Evolutionary conservation across 2,888 invertebrate genomes (phyloP).

Genomic region (Orchesella flavescens): DNA sequence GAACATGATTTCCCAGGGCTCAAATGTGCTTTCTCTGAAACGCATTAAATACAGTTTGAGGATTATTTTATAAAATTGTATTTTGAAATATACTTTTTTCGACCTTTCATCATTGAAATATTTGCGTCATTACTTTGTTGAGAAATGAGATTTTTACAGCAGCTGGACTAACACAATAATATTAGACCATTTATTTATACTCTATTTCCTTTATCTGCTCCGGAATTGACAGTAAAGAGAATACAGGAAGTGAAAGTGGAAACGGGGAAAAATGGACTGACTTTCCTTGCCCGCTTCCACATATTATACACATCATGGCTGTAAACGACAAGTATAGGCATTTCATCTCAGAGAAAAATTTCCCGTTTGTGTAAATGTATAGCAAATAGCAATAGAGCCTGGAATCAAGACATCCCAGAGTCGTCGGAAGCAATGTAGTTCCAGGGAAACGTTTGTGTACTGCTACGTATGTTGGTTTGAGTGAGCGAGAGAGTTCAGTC

Average conservation of each 20-base stretch:
- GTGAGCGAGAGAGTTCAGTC: neutral
- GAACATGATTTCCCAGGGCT: no score
- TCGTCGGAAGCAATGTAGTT: neutral
- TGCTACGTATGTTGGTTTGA: neutral
- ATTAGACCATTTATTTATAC: slow-evolving; percentile 63
- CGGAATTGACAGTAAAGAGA: slow-evolving; percentile 52
- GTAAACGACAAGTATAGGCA: slow-evolving; percentile 58
- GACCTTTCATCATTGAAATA: slow-evolving; percentile 52
- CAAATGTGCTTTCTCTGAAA: no score
- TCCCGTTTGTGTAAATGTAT: neutral
- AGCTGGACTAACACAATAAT: slow-evolving; percentile 59
- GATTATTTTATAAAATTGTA: slow-evolving; percentile 36
- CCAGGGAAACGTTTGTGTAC: neutral
- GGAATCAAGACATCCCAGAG: neutral
- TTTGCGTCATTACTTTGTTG: slow-evolving; percentile 48
- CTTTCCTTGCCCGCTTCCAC: slow-evolving; percentile 40
- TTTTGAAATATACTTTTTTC: slow-evolving; percentile 46
- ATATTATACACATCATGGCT: neutral
- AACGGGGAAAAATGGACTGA: slow-evolving; percentile 18
- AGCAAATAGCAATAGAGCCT: neutral
- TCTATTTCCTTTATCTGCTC: slow-evolving; percentile 49
- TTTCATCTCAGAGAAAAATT: neutral
- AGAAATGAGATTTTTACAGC: slow-evolving; percentile 56
- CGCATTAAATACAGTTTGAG: no score
- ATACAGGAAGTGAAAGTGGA: slow-evolving; percentile 24